Conservation (phyloP, 2,113 vertebrate species). For the Sarotherodon lohbergeri region DNA sequence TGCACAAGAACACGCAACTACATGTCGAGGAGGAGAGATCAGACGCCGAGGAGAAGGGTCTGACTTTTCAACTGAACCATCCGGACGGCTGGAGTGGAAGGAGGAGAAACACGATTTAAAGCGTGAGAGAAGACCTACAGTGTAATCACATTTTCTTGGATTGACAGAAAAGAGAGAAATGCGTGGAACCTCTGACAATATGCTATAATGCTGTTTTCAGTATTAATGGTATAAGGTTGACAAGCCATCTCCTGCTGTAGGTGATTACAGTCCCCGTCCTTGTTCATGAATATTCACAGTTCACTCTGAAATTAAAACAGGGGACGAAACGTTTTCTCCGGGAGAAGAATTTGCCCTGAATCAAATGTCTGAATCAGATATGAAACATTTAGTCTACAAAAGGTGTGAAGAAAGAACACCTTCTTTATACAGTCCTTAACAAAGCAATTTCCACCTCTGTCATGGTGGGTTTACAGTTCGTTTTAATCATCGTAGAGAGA, state of each 20-base stretch:
- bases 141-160: neutral
- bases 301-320: neutral
- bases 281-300: neutral
- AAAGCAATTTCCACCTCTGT: neutral
- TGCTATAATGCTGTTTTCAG: neutral
- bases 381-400: neutral
- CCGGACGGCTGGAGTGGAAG: neutral
- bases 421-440: neutral
- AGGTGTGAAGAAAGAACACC: neutral
- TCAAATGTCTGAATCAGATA: neutral
- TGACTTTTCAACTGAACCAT: neutral
- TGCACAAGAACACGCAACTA: slow-evolving; percentile 26
- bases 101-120: neutral
- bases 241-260: neutral
- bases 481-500: neutral
- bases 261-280: neutral
- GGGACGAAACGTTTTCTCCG: neutral
- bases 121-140: neutral
- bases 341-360: neutral
- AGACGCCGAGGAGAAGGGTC: neutral
- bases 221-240: neutral
- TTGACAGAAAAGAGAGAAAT: neutral
- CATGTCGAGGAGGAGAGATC: neutral
- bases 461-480: neutral
- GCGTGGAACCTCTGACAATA: neutral